Conservation (phyloP, 2,888 invertebrate genomes). For the Eumerus sabulonum region DNA sequence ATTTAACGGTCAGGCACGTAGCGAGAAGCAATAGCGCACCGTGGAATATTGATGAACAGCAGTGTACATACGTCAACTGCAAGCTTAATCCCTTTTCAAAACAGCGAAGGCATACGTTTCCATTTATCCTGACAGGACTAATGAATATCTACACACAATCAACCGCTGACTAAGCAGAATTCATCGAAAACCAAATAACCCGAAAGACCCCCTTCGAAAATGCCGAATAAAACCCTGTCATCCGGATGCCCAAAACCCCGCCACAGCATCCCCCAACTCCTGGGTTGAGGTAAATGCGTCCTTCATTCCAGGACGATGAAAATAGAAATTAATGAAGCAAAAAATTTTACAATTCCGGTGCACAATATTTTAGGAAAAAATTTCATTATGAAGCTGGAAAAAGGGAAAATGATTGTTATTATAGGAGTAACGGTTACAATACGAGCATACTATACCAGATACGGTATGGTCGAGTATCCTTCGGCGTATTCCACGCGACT, state of each 20-base stretch:
- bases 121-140: too few species aligned
- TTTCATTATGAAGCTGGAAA: slow-evolving; percentile 70
- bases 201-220: too few species aligned
- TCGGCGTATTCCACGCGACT: slow-evolving; percentile 45
- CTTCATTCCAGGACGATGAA: slow-evolving; percentile 45
- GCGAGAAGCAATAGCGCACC: too few species aligned
- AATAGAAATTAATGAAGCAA: slow-evolving; percentile 71
- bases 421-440: slow-evolving; percentile 55
- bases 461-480: slow-evolving; percentile 6
- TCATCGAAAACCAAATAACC: too few species aligned
- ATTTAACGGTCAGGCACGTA: not conserved
- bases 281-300: not conserved
- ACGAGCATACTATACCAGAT: not conserved
- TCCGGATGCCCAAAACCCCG: too few species aligned
- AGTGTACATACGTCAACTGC: too few species aligned
- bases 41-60: not conserved
- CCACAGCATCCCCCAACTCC: too few species aligned
- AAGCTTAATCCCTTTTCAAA: too few species aligned
- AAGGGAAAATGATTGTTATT: slow-evolving; percentile 43
- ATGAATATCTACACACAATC: too few species aligned
- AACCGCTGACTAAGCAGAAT: too few species aligned
- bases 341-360: slow-evolving; percentile 71
- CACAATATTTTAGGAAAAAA: slow-evolving; percentile 71
- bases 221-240: too few species aligned
- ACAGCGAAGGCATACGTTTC: too few species aligned